phyloP scores from a whole-genome alignment of 2,113 vertebrate genomes.

The human (Homo sapiens) region GRCh38 chrX:96641501-96642000 shows the following conservation, averaged over 20 bases:
- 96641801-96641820: constrained; percentile 22
- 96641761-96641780: background rate
- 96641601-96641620: background rate
- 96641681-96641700: constrained; percentile 1
- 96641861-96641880: background rate
- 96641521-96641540: no score
- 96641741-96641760: constrained; percentile 30
- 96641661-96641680: background rate
- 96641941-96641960: background rate
- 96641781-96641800: background rate
- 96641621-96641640: background rate
- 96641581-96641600: no score
- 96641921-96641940: background rate
- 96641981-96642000: background rate
- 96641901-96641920: background rate
- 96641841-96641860: background rate
- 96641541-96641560: no score
- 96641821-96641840: background rate
- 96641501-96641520: no score
- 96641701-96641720: background rate
- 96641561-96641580: no score
- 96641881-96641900: background rate
- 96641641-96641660: background rate
- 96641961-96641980: background rate
- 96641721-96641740: background rate